These are phyloP conservation scores for Sabatieria punctata DNA, from an alignment of 2,888 invertebrate species.

Conservation along the genomic window DNA sequence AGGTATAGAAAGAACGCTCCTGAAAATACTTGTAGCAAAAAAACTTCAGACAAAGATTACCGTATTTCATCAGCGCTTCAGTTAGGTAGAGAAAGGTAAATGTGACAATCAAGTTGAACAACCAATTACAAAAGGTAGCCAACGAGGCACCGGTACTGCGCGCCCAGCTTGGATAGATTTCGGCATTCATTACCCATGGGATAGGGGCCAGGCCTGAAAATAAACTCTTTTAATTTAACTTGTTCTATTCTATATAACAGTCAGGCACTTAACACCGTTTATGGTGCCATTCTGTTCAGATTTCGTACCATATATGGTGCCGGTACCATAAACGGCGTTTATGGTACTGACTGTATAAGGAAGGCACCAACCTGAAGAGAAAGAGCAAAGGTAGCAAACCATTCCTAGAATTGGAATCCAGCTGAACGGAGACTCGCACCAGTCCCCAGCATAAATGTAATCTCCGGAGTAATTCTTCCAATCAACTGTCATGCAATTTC, in stretches of 20 bases:
- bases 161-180: slow-evolving; percentile 40
- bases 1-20: too few relatives aligned
- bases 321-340: too few relatives aligned
- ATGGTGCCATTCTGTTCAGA: too few relatives aligned
- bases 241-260: too few relatives aligned
- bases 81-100: slow-evolving; percentile 37
- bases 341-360: too few relatives aligned
- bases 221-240: too few relatives aligned
- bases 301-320: too few relatives aligned
- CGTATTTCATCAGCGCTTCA: slow-evolving; percentile 35
- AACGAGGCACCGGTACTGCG: slow-evolving; percentile 36
- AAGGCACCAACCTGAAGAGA: slow-evolving; percentile 39
- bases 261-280: too few relatives aligned
- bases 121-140: slow-evolving; percentile 38
- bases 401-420: slow-evolving; percentile 38
- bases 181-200: slow-evolving; percentile 42
- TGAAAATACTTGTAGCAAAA: too few relatives aligned
- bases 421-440: slow-evolving; percentile 32
- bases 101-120: slow-evolving; percentile 37
- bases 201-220: slow-evolving; percentile 39
- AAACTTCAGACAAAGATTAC: too few relatives aligned
- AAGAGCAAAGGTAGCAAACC: slow-evolving; percentile 36
- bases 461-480: neutral
- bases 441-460: slow-evolving; percentile 35
- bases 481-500: neutral